Evolutionary conservation across 2,113 vertebrate species (phyloP).

Genomic region (Phylloscopus trochiloides): DNA sequence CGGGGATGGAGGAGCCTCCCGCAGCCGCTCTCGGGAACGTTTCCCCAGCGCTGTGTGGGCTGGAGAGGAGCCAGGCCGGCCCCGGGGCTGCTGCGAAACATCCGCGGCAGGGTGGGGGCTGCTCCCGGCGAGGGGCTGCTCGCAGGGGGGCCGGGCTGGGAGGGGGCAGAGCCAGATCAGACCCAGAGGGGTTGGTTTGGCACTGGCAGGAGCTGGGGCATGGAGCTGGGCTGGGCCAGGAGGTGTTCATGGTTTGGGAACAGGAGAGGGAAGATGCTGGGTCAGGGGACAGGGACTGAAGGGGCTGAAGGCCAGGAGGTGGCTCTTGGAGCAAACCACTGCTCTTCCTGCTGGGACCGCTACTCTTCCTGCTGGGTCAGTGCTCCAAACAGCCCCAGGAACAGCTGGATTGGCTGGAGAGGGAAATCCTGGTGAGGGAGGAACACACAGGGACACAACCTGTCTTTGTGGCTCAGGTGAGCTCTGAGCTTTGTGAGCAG

Average conservation of each 20-base stretch:
- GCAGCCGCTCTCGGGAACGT: background rate
- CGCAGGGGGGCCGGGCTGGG: background rate
- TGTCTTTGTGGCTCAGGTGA: no score
- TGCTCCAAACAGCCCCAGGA: background rate
- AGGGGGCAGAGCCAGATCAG: rapidly evolving
- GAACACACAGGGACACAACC: background rate
- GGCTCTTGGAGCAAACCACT: background rate
- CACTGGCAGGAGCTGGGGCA: background rate
- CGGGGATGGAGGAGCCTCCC: background rate
- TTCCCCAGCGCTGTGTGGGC: conserved; percentile 55
- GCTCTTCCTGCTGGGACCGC: background rate
- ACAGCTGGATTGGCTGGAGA: background rate
- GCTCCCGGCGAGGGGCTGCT: background rate
- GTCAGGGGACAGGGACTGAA: background rate
- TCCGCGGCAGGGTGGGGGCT: background rate
- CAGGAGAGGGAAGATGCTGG: background rate
- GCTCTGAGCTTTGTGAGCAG: no score
- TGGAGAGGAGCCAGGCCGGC: conserved; percentile 61
- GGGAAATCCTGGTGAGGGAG: background rate
- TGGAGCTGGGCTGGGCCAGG: background rate
- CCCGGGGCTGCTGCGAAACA: background rate
- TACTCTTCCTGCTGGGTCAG: background rate
- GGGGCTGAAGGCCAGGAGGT: background rate
- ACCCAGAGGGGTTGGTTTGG: background rate
- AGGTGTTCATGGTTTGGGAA: rapidly evolving